Evolutionary conservation across 2,113 vertebrate genomes (phyloP), one percentile per base, ranked within the genome.

Genomic region (Chascanopsetta lugubris): DNA sequence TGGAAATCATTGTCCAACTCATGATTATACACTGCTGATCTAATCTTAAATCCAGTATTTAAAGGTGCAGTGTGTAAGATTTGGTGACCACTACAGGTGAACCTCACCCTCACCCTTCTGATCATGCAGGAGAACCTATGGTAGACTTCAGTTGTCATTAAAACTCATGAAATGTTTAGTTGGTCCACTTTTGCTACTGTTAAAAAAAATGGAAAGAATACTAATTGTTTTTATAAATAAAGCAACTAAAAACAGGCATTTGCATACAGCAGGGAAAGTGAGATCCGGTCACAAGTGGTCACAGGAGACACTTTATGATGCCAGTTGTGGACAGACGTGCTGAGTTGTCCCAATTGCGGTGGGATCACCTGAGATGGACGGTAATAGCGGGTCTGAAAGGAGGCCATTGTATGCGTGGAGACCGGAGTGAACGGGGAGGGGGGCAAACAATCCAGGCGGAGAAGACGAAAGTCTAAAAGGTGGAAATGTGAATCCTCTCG

Each of bases 1-100:
- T 24, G n/a, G 18, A 67, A 40, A 67, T 74, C 69, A 65, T 58
- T 85, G 57, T 47, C 6, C n/a, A n/a, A n/a, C n/a, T n/a, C n/a
- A 49, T 51, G 20, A 18, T 48, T 64, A 72, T 58, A 57, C 27
- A 79, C 46, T 53, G 6, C 17, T 38, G 22, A 66, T 71, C 53
- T 47, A 57, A 72, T 61, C 22, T 47, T 0, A 61, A n/a, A n/a
- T n/a, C n/a, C n/a, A n/a, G n/a, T n/a, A n/a, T n/a, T n/a, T n/a
- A n/a, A n/a, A n/a, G n/a, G n/a, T n/a, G n/a, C n/a, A n/a, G n/a
- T n/a, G n/a, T n/a, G n/a, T n/a, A n/a, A n/a, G n/a, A n/a, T n/a
- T n/a, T n/a, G n/a, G n/a, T n/a, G n/a, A n/a, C n/a, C n/a, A n/a
- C n/a, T n/a, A n/a, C n/a, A n/a, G n/a, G n/a, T n/a, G n/a, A n/a